These are phyloP conservation scores for Epistrophe eligans DNA, from an alignment of 2,888 invertebrate species.

Conservation along the genomic window DNA sequence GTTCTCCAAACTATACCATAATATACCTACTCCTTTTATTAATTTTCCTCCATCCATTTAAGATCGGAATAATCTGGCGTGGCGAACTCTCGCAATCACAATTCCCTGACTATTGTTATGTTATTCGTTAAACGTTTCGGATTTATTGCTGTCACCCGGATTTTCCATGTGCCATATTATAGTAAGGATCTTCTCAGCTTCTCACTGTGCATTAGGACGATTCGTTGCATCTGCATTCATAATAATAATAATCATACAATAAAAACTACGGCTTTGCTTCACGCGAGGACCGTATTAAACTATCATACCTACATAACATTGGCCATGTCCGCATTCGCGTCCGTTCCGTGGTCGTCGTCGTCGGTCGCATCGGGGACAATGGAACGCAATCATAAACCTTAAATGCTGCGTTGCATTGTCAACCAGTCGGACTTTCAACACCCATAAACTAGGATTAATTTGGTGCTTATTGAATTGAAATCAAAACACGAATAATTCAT, in stretches of 20 bases:
- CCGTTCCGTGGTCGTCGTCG: background rate
- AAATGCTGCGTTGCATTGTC: constrained; percentile 77
- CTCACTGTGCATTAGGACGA: constrained; percentile 71
- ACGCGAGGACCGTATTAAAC: constrained; percentile 47
- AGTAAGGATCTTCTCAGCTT: constrained; percentile 58
- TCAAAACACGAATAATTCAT: constrained; percentile 81
- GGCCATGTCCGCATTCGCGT: background rate
- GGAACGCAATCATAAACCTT: constrained; percentile 78
- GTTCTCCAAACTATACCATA: background rate
- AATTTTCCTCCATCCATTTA: constrained; percentile 29
- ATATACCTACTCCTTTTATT: constrained; percentile 19
- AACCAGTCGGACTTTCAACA: constrained; percentile 80
- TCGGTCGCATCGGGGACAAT: constrained; percentile 67
- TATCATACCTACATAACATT: background rate
- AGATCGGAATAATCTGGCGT: constrained; percentile 24
- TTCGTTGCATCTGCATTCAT: constrained; percentile 76
- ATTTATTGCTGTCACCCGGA: constrained; percentile 73
- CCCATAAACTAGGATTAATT: constrained; percentile 84
- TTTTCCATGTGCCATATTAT: constrained; percentile 39
- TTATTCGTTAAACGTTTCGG: constrained; percentile 74
- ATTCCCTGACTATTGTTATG: constrained; percentile 62
- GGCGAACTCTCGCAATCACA: constrained; percentile 43
- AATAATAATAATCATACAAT: constrained; percentile 41
- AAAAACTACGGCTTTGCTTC: constrained; percentile 31
- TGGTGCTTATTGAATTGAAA: constrained; percentile 84